Evolutionary conservation across 2,888 invertebrate species (phyloP), one percentile per base, ranked within the genome.

Genomic region (Metellina segmentata): DNA sequence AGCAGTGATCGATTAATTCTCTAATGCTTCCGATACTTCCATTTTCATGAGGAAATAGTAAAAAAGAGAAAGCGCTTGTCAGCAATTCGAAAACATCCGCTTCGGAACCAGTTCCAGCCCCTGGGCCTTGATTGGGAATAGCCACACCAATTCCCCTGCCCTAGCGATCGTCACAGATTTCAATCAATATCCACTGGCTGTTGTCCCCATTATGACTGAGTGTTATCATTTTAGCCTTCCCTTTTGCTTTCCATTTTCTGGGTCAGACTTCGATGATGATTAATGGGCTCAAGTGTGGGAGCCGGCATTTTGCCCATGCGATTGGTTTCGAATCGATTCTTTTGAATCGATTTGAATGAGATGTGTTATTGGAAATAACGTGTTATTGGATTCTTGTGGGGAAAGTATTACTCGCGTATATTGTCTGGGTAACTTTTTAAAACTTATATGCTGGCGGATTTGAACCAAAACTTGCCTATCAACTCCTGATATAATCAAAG

Each of bases 201-300:
- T 49, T 77, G 86, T 86, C 77, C 86, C 70, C 70, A 86, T 86
- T 86, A 86, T 52, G 34, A 20, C 52, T 13, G 19, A 49, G 8
- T 69, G 52, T 51, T n/a, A 53, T 20, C 51, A 51, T 72, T 85
- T 72, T 70, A 48, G 51, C 86, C 71, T 87, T 87, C 77, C 49
- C 49, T 74, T 77, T 19, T 51, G 7, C 53, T 49, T 72, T n/a
- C 8, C 19, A n/a, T 34, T 82, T 82, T 85, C 49, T 79, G 70
- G 90, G 90, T 90, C 90, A 90, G 61, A 79, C 79, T 79, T 90
- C 90, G 79, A 85, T 90, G 48, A 16, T 90, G 90, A 90, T 89
- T 82, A 77, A 89, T 77, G 51, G 74, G 8, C 49, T 77, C 85
- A 34, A 70, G 79, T 61, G 79, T 71, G 81, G 87, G 87, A 87